These are phyloP conservation scores for Cariama cristata DNA, from an alignment of 2,113 vertebrate species.

Conservation along the genomic window DNA sequence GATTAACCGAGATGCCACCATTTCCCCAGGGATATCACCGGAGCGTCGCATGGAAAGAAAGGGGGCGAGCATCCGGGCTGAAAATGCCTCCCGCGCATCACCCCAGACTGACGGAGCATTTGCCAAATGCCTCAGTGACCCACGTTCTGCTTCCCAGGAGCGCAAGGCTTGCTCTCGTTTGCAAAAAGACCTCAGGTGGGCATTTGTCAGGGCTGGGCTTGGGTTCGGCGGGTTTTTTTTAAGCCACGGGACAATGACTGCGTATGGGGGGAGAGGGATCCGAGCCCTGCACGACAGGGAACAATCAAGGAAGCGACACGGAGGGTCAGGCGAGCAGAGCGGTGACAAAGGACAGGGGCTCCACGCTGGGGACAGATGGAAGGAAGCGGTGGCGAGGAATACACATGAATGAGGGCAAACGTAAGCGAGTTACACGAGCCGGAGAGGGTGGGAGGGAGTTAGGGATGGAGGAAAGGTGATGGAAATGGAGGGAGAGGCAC, in stretches of 20 bases:
- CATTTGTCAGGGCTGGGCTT: neutral
- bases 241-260: neutral
- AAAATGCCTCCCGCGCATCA: neutral
- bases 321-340: constrained; percentile 47
- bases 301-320: neutral
- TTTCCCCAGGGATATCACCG: constrained; percentile 11
- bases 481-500: neutral
- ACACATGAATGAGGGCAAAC: neutral
- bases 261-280: neutral
- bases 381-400: neutral
- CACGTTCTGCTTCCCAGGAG: neutral
- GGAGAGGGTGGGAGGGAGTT: neutral
- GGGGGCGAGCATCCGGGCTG: neutral
- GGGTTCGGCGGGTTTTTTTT: neutral
- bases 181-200: neutral
- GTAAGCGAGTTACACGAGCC: neutral
- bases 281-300: neutral
- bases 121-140: accelerated
- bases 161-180: accelerated
- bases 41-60: neutral
- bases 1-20: constrained; percentile 47
- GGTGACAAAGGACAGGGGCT: constrained; percentile 17
- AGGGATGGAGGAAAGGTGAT: neutral
- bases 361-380: constrained; percentile 51
- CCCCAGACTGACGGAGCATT: neutral